Percentiles rank a stretch among this genome's conserved stretches.
Evolutionary conservation across 35 echinoderm and acorn worm genomes (phyloP).

Genomic region (Lytechinus pictus): DNA sequence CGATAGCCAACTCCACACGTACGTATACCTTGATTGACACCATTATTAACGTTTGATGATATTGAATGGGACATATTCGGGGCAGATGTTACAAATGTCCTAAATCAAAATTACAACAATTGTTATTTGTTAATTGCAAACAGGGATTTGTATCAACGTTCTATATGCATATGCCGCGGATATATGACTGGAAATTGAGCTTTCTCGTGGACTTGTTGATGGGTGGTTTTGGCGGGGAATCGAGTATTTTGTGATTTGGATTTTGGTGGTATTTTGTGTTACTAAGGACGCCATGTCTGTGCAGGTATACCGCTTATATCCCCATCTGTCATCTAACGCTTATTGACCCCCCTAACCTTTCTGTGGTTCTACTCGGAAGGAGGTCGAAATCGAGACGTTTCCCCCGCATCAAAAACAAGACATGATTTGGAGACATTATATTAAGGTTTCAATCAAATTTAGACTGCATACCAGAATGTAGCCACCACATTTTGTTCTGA

Average conservation of each 20-base stretch:
- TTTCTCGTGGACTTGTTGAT: too few relatives aligned
- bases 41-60: neutral
- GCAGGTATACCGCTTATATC: neutral
- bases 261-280: neutral
- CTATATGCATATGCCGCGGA: too few relatives aligned
- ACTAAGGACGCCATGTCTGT: neutral
- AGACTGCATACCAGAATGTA: neutral
- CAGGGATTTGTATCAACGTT: too few relatives aligned
- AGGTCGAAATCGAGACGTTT: constrained; percentile 12
- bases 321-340: neutral
- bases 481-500: neutral
- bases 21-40: neutral
- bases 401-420: neutral
- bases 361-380: neutral
- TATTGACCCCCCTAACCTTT: neutral
- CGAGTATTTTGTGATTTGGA: neutral
- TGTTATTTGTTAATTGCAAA: too few relatives aligned
- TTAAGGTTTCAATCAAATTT: neutral
- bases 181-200: too few relatives aligned
- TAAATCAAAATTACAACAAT: too few relatives aligned
- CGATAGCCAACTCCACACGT: neutral
- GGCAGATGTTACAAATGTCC: too few relatives aligned
- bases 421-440: constrained; percentile 5
- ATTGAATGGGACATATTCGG: too few relatives aligned
- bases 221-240: neutral